These are phyloP conservation scores for Drosophila nikananu DNA, from an alignment of 1,140 invertebrate species.

Conservation along the genomic window DNA sequence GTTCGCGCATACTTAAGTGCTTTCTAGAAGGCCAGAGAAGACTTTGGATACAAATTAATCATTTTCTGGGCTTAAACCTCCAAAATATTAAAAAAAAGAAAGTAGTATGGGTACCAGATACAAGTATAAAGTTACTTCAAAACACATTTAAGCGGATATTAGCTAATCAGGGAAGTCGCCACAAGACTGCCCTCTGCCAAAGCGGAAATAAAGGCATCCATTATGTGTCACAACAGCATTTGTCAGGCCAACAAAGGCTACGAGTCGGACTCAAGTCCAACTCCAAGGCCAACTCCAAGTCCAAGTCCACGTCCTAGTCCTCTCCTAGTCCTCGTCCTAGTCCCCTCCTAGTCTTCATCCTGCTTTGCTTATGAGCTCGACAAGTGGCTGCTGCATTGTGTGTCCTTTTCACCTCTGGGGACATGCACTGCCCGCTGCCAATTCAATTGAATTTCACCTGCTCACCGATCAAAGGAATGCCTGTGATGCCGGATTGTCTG, in stretches of 20 bases:
- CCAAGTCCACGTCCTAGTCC: not conserved
- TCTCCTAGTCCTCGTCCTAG: no score
- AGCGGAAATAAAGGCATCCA: slow-evolving; percentile 50
- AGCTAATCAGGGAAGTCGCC: not conserved
- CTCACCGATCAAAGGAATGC: not conserved
- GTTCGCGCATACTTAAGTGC: slow-evolving; percentile 64
- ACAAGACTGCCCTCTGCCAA: not conserved
- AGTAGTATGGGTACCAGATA: not conserved
- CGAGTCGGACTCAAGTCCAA: not conserved
- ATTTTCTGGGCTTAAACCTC: not conserved
- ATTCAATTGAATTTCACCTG: slow-evolving; percentile 10
- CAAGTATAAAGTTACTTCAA: not conserved
- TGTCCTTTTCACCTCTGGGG: slow-evolving; percentile 1
- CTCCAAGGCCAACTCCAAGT: not conserved
- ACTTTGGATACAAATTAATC: not conserved
- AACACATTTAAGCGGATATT: not conserved
- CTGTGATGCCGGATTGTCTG: not conserved
- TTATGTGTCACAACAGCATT: slow-evolving; percentile 35
- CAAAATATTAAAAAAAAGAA: not conserved
- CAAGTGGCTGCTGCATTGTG: slow-evolving; percentile 27
- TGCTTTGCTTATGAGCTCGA: not conserved
- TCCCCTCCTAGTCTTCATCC: no score
- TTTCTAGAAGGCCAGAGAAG: slow-evolving; percentile 18
- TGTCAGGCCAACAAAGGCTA: slow-evolving; percentile 1
- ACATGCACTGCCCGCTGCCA: not conserved